Evolutionary conservation across 2,888 invertebrate species (phyloP).

Genomic region (Sphinx pinastri): DNA sequence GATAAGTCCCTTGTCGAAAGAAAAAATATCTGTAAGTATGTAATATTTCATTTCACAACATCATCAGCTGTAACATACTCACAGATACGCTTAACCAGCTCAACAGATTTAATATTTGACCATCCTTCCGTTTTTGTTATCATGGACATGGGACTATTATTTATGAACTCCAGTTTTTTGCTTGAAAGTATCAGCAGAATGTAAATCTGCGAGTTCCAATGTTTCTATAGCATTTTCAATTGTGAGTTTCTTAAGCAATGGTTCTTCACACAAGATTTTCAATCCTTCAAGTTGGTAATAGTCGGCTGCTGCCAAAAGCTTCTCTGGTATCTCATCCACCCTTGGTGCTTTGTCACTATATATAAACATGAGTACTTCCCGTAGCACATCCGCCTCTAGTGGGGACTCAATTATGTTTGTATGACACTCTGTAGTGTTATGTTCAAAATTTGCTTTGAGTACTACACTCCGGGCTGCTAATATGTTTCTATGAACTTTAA

Average conservation of each 20-base stretch:
- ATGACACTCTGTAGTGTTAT: conserved; percentile 70
- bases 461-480: conserved; percentile 73
- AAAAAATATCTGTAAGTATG: conserved; percentile 45
- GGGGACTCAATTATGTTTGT: conserved; percentile 72
- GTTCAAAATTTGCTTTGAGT: conserved; percentile 75
- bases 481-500: conserved; percentile 73
- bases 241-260: conserved; percentile 71
- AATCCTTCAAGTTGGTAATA: conserved; percentile 72
- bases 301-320: conserved; percentile 73
- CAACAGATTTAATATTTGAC: conserved; percentile 69
- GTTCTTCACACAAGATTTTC: conserved; percentile 73
- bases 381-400: conserved; percentile 66
- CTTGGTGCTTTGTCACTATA: conserved; percentile 76
- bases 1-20: too few relatives aligned
- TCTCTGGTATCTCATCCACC: conserved; percentile 75
- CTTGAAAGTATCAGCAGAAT: conserved; percentile 68
- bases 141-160: conserved; percentile 67
- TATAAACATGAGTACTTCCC: conserved; percentile 71
- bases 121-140: conserved; percentile 76
- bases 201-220: conserved; percentile 71
- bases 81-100: conserved; percentile 72
- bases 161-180: conserved; percentile 74
- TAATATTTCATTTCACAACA: conserved; percentile 43
- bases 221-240: conserved; percentile 78
- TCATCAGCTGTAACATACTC: conserved; percentile 76